These are phyloP conservation scores for Podargus strigoides DNA, from an alignment of 2,797 vertebrate genomes.

Conservation along the genomic window DNA sequence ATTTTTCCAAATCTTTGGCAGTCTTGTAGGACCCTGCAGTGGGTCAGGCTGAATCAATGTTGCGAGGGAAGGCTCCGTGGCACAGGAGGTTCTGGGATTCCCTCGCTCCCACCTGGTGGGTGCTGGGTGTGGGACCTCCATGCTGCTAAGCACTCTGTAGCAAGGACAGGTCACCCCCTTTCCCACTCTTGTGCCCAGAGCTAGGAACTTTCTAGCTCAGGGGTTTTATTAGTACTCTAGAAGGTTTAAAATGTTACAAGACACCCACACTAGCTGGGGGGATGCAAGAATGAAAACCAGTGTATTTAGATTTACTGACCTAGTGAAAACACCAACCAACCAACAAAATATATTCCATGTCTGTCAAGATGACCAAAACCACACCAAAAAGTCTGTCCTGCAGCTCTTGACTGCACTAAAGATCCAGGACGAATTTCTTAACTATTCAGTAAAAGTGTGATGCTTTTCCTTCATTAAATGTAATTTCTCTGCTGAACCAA, in stretches of 20 bases:
- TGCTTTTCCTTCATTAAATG: background rate
- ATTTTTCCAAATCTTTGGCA: background rate
- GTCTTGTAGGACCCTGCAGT: background rate
- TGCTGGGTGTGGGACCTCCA: background rate
- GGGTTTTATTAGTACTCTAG: background rate
- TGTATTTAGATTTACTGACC: background rate
- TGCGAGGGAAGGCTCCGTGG: no score
- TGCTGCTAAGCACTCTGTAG: accelerated
- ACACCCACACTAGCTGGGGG: background rate
- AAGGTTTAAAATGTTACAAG: background rate
- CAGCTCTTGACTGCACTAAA: background rate
- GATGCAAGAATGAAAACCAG: background rate
- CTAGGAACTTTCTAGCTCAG: background rate
- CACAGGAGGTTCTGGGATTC: background rate
- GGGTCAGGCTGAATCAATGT: background rate
- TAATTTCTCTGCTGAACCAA: background rate
- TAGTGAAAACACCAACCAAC: background rate
- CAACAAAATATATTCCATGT: no score
- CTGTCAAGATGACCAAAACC: background rate
- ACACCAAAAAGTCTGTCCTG: background rate
- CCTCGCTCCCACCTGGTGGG: background rate
- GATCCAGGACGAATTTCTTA: background rate
- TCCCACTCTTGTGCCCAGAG: background rate
- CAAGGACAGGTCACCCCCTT: background rate
- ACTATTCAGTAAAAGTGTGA: background rate